Evolutionary conservation across 1,140 invertebrate species (phyloP), one percentile per base, ranked within the genome.

Genomic region (Drosophila leontia): DNA sequence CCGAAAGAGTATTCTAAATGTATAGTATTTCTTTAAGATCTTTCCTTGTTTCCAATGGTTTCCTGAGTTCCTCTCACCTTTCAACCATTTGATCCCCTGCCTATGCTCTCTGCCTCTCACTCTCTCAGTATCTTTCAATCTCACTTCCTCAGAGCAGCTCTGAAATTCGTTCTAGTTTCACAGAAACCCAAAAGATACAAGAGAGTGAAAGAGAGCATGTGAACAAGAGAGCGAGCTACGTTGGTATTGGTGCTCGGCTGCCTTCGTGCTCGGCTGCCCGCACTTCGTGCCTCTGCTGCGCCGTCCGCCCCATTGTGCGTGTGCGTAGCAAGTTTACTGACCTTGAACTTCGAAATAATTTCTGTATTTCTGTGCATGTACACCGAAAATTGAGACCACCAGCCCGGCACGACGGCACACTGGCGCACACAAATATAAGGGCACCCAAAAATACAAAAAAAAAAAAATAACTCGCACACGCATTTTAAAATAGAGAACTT

Each of bases 321-420:
- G 86, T 91, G 86, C 87, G 83, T 87, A 86, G 80, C 85, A 90
- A 91, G 90, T 91, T 91, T 91, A 91, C 90, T 91, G 90, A 91
- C 90, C 90, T 91, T 91, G 90, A 91, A 91, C 90, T 91, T 91
- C 88, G 87, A 88, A 85, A 91, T 83, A 78, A 77, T 87, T 87
- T 56, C 53, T 56, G 53, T 56, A 56, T 56, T 82, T 70, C 61
- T 80, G 70, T 80, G 61, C 62, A 72, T 72, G 70, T 72, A 72
- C 69, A 59, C 82, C 82, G 70, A 85, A 85, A 86, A 78, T 80
- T 80, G 58, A 70, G 81, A 80, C 61, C 71, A 84, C 32, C 51
- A 37, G 51, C 32, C 51, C 51, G 17, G 23, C 61, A 42, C 48
- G 44, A 37, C 47, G 51, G 26, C 42, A 65, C 53, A 64, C 65